Percentiles rank a stretch among this genome's conserved stretches.
phyloP scores from a whole-genome alignment of 2,797 vertebrate species.

The Crenuchus spilurus region DNA sequence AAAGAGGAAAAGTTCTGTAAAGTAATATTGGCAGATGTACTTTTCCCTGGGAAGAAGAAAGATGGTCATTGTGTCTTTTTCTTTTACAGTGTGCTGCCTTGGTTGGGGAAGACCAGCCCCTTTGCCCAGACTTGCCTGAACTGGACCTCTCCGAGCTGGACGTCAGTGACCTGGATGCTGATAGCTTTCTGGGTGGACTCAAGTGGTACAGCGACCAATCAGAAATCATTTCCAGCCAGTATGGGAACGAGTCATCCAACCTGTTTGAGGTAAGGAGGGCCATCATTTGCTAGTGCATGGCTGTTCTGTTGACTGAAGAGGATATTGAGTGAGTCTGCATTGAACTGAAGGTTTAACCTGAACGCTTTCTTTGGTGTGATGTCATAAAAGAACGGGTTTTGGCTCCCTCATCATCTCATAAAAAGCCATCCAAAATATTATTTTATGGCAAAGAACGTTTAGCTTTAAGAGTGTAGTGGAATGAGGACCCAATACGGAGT shows the following conservation, averaged over 20 bases:
- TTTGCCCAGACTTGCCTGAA: conserved; percentile 98
- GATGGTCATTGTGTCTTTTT: conserved; percentile 18
- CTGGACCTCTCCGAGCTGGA: conserved; percentile 98
- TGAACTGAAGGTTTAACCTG: no score
- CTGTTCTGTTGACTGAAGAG: not conserved
- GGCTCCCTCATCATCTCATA: no score
- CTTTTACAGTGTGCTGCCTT: conserved; percentile 93
- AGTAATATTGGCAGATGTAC: not conserved
- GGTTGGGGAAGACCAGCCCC: conserved; percentile 99
- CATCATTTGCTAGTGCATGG: conserved; percentile 7
- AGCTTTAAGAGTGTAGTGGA: not conserved
- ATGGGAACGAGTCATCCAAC: conserved; percentile 92
- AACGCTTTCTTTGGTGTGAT: no score
- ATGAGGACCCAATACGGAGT: not conserved
- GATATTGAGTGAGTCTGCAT: conserved; percentile 1
- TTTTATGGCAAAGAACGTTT: no score
- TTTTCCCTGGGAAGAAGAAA: not conserved
- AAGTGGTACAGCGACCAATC: conserved; percentile 99
- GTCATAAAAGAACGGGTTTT: no score
- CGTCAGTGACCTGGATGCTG: conserved; percentile 97
- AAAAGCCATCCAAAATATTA: no score
- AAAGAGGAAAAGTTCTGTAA: no score
- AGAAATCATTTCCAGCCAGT: conserved; percentile 97
- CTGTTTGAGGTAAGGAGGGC: conserved; percentile 92
- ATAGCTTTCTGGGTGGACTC: conserved; percentile 96